Evolutionary conservation across 1,140 invertebrate genomes (phyloP), one percentile per base, ranked within the genome.

Genomic region (Holotrichia oblita): DNA sequence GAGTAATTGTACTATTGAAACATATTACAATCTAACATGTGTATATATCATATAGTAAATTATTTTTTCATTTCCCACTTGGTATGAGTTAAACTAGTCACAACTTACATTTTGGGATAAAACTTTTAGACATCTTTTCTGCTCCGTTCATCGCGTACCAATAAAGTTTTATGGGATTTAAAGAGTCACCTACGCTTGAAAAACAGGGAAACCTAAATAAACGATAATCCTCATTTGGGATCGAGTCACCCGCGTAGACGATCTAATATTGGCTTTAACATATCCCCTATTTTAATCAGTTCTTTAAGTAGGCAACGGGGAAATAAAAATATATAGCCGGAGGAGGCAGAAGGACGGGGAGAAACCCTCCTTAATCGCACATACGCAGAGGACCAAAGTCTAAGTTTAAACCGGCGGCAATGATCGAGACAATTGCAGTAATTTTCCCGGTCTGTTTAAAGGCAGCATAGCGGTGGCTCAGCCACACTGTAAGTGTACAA

Each of bases 261-360:
- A 82, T 82, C 82, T 83, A 83, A 84, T 85, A 85, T 85, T 84
- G 84, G 82, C 82, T 85, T 84, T 81, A 83, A 83, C 83, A 82
- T 85, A 83, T 83, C 80, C 84, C 84, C 84, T 81, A 84, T 85
- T 85, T 86, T 86, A 86, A 86, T 86, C 85, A 86, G 84, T 83
- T 82, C 81, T 83, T 85, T 85, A 85, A 86, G 85, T 86, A 85
- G 84, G 83, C 85, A 84, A 86, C 81, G 82, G 85, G 85, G 85
- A 86, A 86, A 86, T 86, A 86, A 86, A 85, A 86, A 86, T 86
- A 86, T 86, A 85, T 86, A 80, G 83, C 85, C 80, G 73, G 14
- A 72, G 79, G 83, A 40, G 82, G 78, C 77, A 79, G 73, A n/a
- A 72, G 79, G 82, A 42, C 81, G 79, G 76, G 80, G 41, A 73